These are phyloP conservation scores for Amblyjoppa proteus DNA, from an alignment of 2,888 invertebrate species.

Conservation along the genomic window DNA sequence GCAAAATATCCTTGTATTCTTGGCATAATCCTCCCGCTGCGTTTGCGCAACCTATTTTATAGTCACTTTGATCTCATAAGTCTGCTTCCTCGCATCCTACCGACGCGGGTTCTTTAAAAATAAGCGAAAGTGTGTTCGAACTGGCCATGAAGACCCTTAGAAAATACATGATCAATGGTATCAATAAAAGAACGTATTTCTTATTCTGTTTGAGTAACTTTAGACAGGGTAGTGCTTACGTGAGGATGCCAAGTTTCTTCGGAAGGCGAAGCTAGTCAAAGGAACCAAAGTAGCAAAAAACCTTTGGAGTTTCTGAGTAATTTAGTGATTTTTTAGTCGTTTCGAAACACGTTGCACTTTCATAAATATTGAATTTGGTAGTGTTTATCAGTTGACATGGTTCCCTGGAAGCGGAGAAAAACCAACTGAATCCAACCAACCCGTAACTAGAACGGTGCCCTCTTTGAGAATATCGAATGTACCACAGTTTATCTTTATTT, in stretches of 20 bases:
- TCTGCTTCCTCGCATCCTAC: not conserved
- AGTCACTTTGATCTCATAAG: not conserved
- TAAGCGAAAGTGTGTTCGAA: not conserved
- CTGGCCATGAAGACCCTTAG: not conserved
- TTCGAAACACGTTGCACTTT: no score
- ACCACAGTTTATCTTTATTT: no score
- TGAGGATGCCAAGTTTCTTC: not conserved
- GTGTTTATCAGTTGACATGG: no score
- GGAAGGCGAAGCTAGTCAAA: not conserved
- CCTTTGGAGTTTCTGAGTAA: no score
- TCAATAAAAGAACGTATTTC: constrained; percentile 19
- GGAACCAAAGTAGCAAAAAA: not conserved
- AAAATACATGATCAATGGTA: constrained; percentile 1
- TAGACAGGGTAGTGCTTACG: not conserved
- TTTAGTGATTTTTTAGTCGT: no score
- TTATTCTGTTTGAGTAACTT: constrained; percentile 26
- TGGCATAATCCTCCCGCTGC: no score
- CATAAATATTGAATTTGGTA: no score
- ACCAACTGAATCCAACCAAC: no score
- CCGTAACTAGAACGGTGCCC: no score
- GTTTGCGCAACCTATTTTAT: not conserved
- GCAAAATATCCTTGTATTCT: not conserved
- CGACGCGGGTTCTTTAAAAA: not conserved
- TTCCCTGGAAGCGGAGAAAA: no score
- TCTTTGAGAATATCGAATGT: no score